Evolutionary conservation across 2,797 vertebrate species (phyloP).

Genomic region (Oreonectes daqikongensis): DNA sequence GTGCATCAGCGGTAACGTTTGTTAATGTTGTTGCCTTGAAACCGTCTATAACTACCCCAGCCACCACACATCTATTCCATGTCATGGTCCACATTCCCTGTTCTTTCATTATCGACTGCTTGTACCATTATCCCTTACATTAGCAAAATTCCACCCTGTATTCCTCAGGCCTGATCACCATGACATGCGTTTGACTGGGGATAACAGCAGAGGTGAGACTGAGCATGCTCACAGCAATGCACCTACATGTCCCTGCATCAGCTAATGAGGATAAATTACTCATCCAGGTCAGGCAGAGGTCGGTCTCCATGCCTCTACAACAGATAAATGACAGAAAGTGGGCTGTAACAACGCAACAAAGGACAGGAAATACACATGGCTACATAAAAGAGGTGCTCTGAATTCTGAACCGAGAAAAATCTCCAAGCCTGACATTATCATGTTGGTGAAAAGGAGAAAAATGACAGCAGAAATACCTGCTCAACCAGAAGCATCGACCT

Average conservation of each 20-base stretch:
- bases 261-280: slow-evolving; percentile 2
- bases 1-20: too few species aligned
- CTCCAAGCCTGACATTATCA: slow-evolving; percentile 3
- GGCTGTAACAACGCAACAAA: slow-evolving; percentile 5
- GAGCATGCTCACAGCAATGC: neutral
- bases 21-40: too few species aligned
- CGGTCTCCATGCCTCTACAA: neutral
- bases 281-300: slow-evolving; percentile 12
- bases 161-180: neutral
- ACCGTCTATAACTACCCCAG: too few species aligned
- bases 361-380: neutral
- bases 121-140: neutral
- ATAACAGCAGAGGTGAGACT: neutral
- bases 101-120: neutral
- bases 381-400: neutral
- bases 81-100: neutral
- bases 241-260: neutral
- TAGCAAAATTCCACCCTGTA: neutral
- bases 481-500: slow-evolving; percentile 16
- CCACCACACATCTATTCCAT: neutral
- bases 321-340: slow-evolving; percentile 8
- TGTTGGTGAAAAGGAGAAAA: neutral
- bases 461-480: neutral
- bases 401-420: neutral
- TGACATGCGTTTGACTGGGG: neutral